A percentile compares a stretch with the other conserved stretches of the same genome.
phyloP scores from a whole-genome alignment of 2,797 vertebrate genomes.

The Ficedula albicollis region DNA sequence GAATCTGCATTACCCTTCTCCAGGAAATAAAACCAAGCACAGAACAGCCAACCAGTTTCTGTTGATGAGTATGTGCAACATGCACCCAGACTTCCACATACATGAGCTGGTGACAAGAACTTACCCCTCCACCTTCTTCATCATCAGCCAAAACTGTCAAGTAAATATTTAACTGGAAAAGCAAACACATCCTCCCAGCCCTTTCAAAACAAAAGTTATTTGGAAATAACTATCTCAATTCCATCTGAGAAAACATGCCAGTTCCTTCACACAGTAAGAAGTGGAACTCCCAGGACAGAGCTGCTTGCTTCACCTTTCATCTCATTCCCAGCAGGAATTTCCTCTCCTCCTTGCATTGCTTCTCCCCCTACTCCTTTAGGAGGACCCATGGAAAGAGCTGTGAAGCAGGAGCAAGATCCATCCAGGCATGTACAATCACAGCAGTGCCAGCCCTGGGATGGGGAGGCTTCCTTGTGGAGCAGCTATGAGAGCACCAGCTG shows the following conservation, averaged over 20 bases:
- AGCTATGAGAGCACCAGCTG: background rate
- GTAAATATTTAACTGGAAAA: background rate
- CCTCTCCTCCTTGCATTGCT: background rate
- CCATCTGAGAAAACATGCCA: background rate
- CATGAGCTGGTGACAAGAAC: background rate
- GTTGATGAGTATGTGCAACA: background rate
- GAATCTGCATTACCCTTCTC: background rate
- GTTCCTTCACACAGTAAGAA: background rate
- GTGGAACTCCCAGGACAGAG: background rate
- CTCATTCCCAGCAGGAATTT: background rate
- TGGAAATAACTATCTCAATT: background rate
- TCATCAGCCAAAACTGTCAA: background rate
- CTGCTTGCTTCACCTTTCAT: background rate
- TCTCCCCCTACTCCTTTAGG: background rate
- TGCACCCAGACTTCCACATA: background rate
- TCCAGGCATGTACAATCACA: accelerated
- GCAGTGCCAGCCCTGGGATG: background rate
- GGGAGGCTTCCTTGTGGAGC: background rate
- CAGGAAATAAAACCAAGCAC: background rate
- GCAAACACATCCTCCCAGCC: background rate
- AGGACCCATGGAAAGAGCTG: background rate
- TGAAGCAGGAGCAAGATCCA: background rate
- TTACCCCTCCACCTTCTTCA: background rate
- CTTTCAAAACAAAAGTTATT: background rate
- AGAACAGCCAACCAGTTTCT: background rate